These are phyloP conservation scores for Corydoras maculifer DNA, from an alignment of 2,113 vertebrate genomes.

Conservation along the genomic window DNA sequence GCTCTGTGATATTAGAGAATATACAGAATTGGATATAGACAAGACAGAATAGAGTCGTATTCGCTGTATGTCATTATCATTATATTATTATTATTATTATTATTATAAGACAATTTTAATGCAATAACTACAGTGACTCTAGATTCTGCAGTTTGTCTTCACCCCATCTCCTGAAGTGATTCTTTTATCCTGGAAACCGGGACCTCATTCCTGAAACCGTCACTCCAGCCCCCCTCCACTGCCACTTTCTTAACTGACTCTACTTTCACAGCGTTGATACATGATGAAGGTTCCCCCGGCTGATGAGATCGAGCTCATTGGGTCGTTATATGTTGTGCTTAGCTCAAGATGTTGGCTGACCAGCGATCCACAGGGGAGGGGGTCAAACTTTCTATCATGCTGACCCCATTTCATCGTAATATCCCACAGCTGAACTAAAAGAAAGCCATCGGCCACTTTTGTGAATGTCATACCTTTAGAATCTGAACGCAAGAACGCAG, in stretches of 20 bases:
- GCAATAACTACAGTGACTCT: no score
- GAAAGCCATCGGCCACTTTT: not conserved
- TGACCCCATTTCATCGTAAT: constrained; percentile 62
- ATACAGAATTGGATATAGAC: no score
- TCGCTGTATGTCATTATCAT: no score
- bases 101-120: no score
- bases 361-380: constrained; percentile 69
- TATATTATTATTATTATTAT: no score
- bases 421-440: constrained; percentile 25
- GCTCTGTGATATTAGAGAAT: no score
- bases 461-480: no score
- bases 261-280: constrained; percentile 29
- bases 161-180: not conserved
- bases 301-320: constrained; percentile 69
- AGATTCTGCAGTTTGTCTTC: no score
- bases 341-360: constrained; percentile 68
- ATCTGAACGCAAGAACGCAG: constrained; percentile 45
- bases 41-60: no score
- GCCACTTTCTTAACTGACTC: constrained; percentile 25
- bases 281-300: constrained; percentile 68
- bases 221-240: not conserved
- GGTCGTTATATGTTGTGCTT: constrained; percentile 74
- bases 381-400: constrained; percentile 57
- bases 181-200: not conserved
- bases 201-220: not conserved